Conservation (phyloP, 2,888 invertebrate genomes). For the Venusia cambrica region DNA sequence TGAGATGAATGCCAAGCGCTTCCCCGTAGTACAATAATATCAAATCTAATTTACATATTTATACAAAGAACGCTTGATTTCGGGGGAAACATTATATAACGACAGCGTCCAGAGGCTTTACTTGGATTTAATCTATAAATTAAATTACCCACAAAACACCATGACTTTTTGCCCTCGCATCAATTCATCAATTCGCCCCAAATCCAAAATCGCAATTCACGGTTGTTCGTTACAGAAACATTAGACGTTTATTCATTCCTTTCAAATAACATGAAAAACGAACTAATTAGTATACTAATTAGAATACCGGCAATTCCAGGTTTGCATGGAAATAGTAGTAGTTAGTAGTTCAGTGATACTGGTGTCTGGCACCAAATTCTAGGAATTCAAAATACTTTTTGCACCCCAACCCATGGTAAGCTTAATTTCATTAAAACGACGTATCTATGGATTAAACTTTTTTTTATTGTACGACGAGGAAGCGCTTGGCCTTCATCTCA, state of each 20-base stretch:
- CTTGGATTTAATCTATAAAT: no score
- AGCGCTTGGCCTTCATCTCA: no score
- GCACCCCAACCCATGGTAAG: slow-evolving; percentile 7
- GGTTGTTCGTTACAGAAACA: slow-evolving; percentile 32
- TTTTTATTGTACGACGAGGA: no score
- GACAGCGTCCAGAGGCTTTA: no score
- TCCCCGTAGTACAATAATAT: no score
- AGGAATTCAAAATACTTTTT: slow-evolving; percentile 32
- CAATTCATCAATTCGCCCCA: slow-evolving; percentile 36
- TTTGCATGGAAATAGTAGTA: slow-evolving; percentile 41
- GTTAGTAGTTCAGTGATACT: slow-evolving; percentile 40
- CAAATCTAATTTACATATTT: no score
- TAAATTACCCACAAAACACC: no score
- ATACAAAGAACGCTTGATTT: no score
- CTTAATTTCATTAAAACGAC: no score
- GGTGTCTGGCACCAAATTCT: slow-evolving; percentile 63
- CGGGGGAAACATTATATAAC: no score
- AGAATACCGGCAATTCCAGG: slow-evolving; percentile 47
- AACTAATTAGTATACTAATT: slow-evolving; percentile 37
- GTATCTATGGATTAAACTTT: no score
- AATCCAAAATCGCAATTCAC: slow-evolving; percentile 41
- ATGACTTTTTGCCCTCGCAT: slow-evolving; percentile 2
- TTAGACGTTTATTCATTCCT: slow-evolving; percentile 10
- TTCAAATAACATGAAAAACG: slow-evolving; percentile 1
- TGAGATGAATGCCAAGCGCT: no score